Evolutionary conservation across 2,888 invertebrate species (phyloP), one percentile per base, ranked within the genome.

Genomic region (Trachelus stipa): DNA sequence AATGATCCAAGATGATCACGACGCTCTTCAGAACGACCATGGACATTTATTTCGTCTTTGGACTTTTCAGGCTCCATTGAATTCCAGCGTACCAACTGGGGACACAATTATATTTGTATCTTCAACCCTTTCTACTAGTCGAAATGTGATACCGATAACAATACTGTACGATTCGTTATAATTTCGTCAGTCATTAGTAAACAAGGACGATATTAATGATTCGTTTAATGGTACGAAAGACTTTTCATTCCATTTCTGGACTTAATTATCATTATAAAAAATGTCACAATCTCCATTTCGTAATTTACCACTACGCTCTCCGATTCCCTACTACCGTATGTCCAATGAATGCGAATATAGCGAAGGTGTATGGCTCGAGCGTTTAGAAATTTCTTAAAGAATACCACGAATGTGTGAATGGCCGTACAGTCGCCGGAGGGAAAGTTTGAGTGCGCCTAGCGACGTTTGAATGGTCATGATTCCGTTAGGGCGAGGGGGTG

Each of bases 1-100:
- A 91, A 90, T 89, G 90, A 89, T 56, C 23, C 56, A 23, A 56
- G 23, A 56, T 56, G 56, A 56, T 56, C 56, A 12, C 35, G 11
- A 12, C 35, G 23, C 56, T 56, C 23, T 9, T 56, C 2, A 9
- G 23, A 56, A 56, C 9, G 56, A 15, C 56, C 23, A 23, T 56
- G 56, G 9, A 56, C 56, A 56, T 56, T 56, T 56, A 56, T 56
- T 56, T 56, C 56, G 23, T 9, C 23, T 23, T 1, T 3, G 9
- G 56, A 9, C 56, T 56, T 56, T 23, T 9, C 23, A 56, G 9
- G 23, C 15, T 56, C 9, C 56, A 56, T 56, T 56, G 2, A 56
- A 56, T 56, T 23, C 9, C 23, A 56, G 23, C 23, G 23, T 23
- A 23, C 56, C 2, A 56, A 56, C 56, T 56, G 23, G 23, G 23